Base-by-base conservation (phyloP, 2,797 vertebrate genomes). In the Acanthis flammea region DNA sequence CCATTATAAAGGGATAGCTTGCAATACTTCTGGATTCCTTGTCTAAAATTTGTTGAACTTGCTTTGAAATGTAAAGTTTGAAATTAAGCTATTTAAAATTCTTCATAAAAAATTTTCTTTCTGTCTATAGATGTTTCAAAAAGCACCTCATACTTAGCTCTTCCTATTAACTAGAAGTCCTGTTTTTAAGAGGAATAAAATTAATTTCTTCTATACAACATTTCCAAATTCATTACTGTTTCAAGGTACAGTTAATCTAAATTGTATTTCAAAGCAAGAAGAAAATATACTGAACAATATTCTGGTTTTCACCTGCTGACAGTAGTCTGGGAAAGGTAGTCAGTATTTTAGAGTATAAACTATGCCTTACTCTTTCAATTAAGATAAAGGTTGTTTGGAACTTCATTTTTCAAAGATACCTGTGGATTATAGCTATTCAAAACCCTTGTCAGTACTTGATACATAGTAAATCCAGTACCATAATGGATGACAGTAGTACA, bases 401-500 rank as follows among this genome's bases (percentile, higher is more conserved):
- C 48, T 67, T 89, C 10, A 33, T 89, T 95, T 71, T 93, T 86
- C 37, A 89, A 88, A 91, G 55, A 79, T 73, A 76, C 96, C 95
- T 96, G 95, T 97, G 96, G 96, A 96, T 97, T 97, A 96, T 97
- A 97, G 95, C 96, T 97, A 12, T 54, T 79, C 42, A 85, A 90
- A 90, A 68, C 9, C 7, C 35, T 33, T 79, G 45, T 88, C 68
- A 51, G 19, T 91, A 33, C 9, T 86, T 90, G 72, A 60, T 88
- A 39, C 5, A 2, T 83, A 70, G 75, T 55, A 92, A 88, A 58
- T 66, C 28, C 47, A 81, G 23, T 86, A 60, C 37, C 23, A 39
- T 62, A 88, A 79, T 37, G 62, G n/a, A 60, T 48, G 22, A 73
- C 19, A 66, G 41, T 10, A 74, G 17, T 28, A 66, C 0, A 9